Evolutionary conservation across 1,140 invertebrate genomes (phyloP).

Genomic region (Ceratina calcarata): DNA sequence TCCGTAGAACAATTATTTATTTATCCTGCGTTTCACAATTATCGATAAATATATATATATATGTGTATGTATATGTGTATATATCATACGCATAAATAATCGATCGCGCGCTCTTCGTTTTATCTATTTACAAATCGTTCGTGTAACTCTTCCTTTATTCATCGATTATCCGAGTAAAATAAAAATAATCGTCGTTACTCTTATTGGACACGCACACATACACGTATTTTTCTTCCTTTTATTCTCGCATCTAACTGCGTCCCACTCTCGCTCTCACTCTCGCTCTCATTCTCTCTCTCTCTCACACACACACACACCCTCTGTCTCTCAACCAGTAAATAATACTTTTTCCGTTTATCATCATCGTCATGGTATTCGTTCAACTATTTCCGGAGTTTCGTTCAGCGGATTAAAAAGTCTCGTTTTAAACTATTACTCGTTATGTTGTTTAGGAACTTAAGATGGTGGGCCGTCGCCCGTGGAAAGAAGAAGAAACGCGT

Average conservation of each 20-base stretch:
- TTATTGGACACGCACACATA: slow-evolving; percentile 32
- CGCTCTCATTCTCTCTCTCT: not conserved
- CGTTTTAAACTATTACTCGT: slow-evolving; percentile 71
- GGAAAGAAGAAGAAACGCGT: too few relatives aligned
- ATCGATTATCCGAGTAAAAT: slow-evolving; percentile 62
- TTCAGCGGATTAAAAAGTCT: slow-evolving; percentile 57
- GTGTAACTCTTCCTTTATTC: slow-evolving; percentile 39
- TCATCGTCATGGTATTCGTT: not conserved
- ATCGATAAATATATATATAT: slow-evolving; percentile 75
- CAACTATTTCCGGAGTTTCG: not conserved
- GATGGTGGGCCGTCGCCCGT: slow-evolving; percentile 64
- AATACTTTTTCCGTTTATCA: slow-evolving; percentile 28
- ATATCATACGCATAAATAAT: slow-evolving; percentile 77
- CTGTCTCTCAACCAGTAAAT: slow-evolving; percentile 21
- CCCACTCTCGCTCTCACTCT: too few relatives aligned
- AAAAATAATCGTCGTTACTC: slow-evolving; percentile 71
- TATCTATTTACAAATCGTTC: slow-evolving; percentile 71
- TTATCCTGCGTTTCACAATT: slow-evolving; percentile 69
- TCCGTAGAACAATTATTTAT: slow-evolving; percentile 70
- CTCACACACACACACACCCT: not conserved
- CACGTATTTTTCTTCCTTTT: slow-evolving; percentile 15
- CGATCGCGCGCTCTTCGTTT: slow-evolving; percentile 73
- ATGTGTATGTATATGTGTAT: slow-evolving; percentile 61
- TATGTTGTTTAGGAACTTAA: slow-evolving; percentile 75
- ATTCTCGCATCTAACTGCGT: not conserved